These are phyloP conservation scores for Pavo muticus DNA, from an alignment of 2,113 vertebrate genomes.

Conservation along the genomic window DNA sequence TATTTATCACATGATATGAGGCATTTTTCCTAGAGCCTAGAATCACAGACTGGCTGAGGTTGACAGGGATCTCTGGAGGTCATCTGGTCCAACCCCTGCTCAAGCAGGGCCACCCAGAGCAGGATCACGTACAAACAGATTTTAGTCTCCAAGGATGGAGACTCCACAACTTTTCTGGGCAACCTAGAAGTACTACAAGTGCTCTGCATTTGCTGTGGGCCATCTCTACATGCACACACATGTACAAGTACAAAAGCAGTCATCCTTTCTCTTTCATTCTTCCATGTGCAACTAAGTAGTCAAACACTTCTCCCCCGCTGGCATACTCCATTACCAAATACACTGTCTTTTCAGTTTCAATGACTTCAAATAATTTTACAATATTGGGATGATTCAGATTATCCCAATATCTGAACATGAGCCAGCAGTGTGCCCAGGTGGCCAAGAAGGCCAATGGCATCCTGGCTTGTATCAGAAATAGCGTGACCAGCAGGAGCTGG, in stretches of 20 bases:
- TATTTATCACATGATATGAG: background rate
- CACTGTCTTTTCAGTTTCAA: too few relatives aligned
- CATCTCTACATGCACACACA: too few relatives aligned
- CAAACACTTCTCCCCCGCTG: too few relatives aligned
- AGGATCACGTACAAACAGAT: background rate
- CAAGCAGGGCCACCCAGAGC: background rate
- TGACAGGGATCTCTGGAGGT: background rate
- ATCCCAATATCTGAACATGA: too few relatives aligned
- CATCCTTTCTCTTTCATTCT: background rate
- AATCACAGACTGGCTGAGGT: background rate
- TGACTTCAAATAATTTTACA: too few relatives aligned
- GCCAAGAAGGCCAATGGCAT: too few relatives aligned
- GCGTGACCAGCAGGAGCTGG: too few relatives aligned
- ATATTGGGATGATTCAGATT: too few relatives aligned
- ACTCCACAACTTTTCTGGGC: background rate
- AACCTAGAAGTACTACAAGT: background rate
- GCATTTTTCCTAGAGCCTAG: background rate
- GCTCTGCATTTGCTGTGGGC: rapidly evolving
- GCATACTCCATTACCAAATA: too few relatives aligned
- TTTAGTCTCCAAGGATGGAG: background rate
- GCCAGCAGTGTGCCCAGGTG: too few relatives aligned
- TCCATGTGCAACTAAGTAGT: too few relatives aligned
- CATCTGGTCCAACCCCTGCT: background rate
- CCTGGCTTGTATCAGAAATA: too few relatives aligned
- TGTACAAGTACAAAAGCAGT: background rate